phyloP scores from a whole-genome alignment of 35 echinoderm and acorn worm genomes.

The Nesometra sesokonis region DNA sequence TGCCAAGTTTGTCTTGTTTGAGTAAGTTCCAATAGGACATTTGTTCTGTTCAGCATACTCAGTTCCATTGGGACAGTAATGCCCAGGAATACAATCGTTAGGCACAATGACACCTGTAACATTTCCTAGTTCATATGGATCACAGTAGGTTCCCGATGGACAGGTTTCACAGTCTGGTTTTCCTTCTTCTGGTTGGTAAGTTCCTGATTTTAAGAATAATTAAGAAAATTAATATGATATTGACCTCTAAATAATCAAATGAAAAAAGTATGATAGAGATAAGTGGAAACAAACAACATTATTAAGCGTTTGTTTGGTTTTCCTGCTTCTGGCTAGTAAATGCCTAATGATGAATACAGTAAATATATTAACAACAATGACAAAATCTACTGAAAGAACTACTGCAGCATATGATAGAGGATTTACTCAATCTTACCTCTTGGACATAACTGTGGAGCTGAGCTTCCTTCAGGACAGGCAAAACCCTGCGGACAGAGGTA shows the following conservation, averaged over 20 bases:
- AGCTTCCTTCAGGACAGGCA: slow-evolving; percentile 61
- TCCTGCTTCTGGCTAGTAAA: too few relatives aligned
- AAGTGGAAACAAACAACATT: too few relatives aligned
- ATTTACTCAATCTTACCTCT: slow-evolving; percentile 41
- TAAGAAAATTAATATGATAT: too few relatives aligned
- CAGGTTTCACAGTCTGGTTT: slow-evolving; percentile 67
- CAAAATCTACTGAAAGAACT: background rate
- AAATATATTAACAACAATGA: too few relatives aligned
- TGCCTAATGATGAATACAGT: too few relatives aligned
- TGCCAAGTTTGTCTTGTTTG: slow-evolving; percentile 74
- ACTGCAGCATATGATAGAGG: background rate
- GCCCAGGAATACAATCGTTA: slow-evolving; percentile 76
- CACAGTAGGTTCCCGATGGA: slow-evolving; percentile 85
- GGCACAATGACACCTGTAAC: slow-evolving; percentile 87
- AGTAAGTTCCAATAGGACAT: slow-evolving; percentile 77
- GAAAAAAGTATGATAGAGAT: too few relatives aligned
- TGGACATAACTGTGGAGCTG: slow-evolving; percentile 48
- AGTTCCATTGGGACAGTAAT: slow-evolving; percentile 91
- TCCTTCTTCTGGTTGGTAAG: slow-evolving; percentile 55
- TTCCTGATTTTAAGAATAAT: slow-evolving; percentile 18
- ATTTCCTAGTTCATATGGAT: slow-evolving; percentile 82
- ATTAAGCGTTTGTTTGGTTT: too few relatives aligned
- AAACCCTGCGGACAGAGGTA: slow-evolving; percentile 73
- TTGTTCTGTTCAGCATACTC: slow-evolving; percentile 90
- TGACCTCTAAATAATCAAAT: too few relatives aligned